Conservation (phyloP, 1,140 invertebrate species). For the Schlechtendalia chinensis region DNA sequence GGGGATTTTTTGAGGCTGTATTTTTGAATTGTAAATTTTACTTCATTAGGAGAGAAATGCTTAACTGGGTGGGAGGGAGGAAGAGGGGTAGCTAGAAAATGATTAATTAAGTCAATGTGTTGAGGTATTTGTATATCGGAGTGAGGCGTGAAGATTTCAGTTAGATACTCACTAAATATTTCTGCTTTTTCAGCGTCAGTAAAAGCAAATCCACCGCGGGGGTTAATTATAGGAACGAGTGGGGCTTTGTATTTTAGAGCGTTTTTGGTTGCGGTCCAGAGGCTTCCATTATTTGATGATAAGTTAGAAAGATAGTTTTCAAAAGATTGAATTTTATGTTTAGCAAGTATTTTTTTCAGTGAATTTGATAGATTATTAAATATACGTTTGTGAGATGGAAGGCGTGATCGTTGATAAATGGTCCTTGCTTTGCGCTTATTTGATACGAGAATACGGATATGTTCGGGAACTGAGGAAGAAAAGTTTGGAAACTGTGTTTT, state of each 20-base stretch:
- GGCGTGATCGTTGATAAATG: no score
- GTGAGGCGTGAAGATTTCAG: background rate
- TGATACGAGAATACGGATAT: no score
- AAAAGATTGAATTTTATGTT: background rate
- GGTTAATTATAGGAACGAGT: constrained; percentile 48
- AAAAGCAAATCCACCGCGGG: constrained; percentile 48
- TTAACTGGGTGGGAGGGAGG: background rate
- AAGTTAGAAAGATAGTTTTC: background rate
- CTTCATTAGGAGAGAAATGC: constrained; percentile 1
- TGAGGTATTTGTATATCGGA: background rate
- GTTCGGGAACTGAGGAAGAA: no score
- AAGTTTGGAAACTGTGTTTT: no score
- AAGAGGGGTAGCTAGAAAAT: background rate
- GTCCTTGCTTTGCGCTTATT: no score
- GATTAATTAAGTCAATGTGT: background rate
- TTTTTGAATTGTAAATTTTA: constrained; percentile 19
- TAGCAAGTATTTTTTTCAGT: constrained; percentile 14
- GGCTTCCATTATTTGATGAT: constrained; percentile 9
- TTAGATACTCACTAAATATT: background rate
- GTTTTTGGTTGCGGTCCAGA: constrained; percentile 52
- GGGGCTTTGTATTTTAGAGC: constrained; percentile 43
- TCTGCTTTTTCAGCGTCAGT: constrained; percentile 49
- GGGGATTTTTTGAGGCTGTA: constrained; percentile 40
- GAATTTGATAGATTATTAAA: background rate
- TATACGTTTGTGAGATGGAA: background rate